Base-by-base conservation (phyloP, 2,113 vertebrate species). In the Antechinus stuartii region DNA sequence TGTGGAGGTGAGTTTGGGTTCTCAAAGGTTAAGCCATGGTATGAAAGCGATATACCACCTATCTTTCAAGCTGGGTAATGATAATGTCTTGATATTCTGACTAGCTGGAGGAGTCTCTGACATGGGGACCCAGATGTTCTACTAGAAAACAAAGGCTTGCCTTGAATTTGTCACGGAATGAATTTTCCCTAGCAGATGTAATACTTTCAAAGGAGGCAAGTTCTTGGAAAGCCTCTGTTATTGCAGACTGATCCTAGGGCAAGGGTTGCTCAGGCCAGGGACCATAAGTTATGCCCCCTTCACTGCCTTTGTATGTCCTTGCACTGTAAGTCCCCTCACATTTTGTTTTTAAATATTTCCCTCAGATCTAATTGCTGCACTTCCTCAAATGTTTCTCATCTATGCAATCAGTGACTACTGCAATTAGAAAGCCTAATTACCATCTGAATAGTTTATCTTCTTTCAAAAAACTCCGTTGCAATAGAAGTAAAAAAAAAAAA, bases 341-440 rank as follows among this genome's bases (percentile, higher is more conserved):
- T 97, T 98, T 95, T 97, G 96, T 97, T 98, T 98, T 98, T 30
- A 97, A 98, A 97, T 97, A 98, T 97, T 98, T 97, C 97, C 95
- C 95, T 0, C 61, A 95, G 96, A 97, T 95, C 53, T 12, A 97
- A 97, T 97, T 96, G 97, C 98, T 96, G 90, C 50, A 23, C 97
- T 97, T 98, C 98, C 98, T 98, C 91, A n/a, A 97, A 97, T 97
- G 97, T 96, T 98, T 98, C 97, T 98, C 97, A 98, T 97, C 97
- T 95, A 96, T 53, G 97, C 98, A 98, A 98, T 98, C 98, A 98
- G 98, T 90, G 93, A 94, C 95, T 94, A 92, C 49, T 14, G 98
- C 98, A 98, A 98, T 98, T 98, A 98, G 96, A 91, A 97, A 95
- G 94, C 94, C 97, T 98, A 97, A 98, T 98, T 98, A 98, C 93